These are phyloP conservation scores for Marronus borbonicus DNA, from an alignment of 2,888 invertebrate species.

Conservation along the genomic window DNA sequence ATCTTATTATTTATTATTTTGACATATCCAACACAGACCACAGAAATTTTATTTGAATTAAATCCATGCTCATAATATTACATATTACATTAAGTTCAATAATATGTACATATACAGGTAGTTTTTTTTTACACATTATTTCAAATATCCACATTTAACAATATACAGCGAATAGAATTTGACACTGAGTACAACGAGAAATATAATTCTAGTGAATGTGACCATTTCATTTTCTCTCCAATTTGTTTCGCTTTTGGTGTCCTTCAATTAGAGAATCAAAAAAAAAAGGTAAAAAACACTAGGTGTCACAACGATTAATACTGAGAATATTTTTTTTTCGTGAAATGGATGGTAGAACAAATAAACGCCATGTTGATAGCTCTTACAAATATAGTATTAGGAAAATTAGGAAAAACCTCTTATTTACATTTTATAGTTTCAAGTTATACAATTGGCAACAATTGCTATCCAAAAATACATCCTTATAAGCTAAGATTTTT, in stretches of 20 bases:
- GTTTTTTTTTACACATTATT: slow-evolving; percentile 56
- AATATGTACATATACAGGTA: slow-evolving; percentile 56
- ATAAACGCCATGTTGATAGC: not conserved
- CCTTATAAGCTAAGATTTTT: no score
- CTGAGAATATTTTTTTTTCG: not conserved
- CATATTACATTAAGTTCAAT: slow-evolving; percentile 53
- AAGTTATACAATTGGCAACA: no score
- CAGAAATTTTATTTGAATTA: slow-evolving; percentile 51
- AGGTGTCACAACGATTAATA: not conserved
- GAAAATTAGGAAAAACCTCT: no score
- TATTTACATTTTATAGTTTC: no score
- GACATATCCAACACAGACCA: slow-evolving; percentile 55
- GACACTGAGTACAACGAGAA: slow-evolving; percentile 66
- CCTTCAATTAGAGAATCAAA: not conserved
- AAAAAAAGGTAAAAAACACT: not conserved
- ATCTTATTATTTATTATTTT: slow-evolving; percentile 12
- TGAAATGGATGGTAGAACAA: not conserved
- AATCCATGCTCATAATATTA: slow-evolving; percentile 43
- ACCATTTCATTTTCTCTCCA: slow-evolving; percentile 48
- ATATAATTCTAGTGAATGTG: slow-evolving; percentile 62
- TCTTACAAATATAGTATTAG: no score
- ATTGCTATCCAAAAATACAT: no score
- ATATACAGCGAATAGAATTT: slow-evolving; percentile 62
- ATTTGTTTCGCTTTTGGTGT: not conserved
- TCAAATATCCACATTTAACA: slow-evolving; percentile 62